These are phyloP conservation scores for Scolopax rusticola DNA, from an alignment of 2,797 vertebrate genomes.

Conservation along the genomic window DNA sequence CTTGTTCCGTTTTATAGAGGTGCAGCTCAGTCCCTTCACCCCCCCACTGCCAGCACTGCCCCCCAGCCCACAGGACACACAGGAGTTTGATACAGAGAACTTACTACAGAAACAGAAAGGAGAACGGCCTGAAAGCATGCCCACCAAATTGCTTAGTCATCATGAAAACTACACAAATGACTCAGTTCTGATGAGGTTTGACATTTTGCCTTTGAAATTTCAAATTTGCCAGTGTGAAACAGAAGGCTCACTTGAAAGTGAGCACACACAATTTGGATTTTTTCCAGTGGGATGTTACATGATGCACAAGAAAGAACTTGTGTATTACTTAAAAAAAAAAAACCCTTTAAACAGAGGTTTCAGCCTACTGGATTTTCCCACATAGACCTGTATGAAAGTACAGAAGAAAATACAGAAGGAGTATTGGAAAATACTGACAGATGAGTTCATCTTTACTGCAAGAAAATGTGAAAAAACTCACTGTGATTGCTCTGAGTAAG, in stretches of 20 bases:
- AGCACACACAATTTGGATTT: neutral
- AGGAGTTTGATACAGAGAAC: neutral
- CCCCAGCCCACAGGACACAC: rapidly evolving
- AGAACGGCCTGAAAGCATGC: neutral
- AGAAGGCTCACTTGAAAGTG: neutral
- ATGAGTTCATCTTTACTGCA: neutral
- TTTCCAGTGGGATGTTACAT: neutral
- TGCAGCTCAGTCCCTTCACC: neutral
- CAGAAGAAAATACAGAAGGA: neutral
- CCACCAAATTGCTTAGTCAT: neutral
- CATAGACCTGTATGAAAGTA: neutral
- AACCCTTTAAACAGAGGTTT: neutral
- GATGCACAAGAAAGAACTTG: neutral
- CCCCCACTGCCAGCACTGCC: rapidly evolving
- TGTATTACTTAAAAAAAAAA: neutral
- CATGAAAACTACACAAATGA: neutral
- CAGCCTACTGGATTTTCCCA: neutral
- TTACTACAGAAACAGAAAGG: neutral
- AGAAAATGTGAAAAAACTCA: neutral
- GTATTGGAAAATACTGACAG: neutral
- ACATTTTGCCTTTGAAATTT: slow-evolving; percentile 9
- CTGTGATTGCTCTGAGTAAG: neutral
- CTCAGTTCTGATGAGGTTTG: neutral
- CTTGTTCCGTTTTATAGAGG: neutral
- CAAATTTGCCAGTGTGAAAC: neutral